Percentiles rank a stretch among this genome's conserved stretches.
phyloP scores from a whole-genome alignment of 35 echinoderm and acorn worm genomes.

The Amphiura filiformis region DNA sequence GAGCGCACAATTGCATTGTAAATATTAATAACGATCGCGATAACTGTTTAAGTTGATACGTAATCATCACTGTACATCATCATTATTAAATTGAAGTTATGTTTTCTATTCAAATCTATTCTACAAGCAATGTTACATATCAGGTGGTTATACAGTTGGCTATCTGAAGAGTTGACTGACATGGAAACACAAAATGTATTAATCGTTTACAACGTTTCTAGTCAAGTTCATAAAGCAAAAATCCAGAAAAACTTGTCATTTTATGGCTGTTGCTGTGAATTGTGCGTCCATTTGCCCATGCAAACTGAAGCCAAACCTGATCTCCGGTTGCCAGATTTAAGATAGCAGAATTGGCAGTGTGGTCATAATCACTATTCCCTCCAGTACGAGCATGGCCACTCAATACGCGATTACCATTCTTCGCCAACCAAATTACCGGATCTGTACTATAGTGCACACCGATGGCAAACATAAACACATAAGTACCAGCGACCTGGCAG shows the following conservation, averaged over 20 bases:
- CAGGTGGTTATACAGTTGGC: no score
- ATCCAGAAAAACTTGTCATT: not conserved
- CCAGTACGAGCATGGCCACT: not conserved
- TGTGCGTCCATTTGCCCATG: not conserved
- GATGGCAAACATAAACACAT: not conserved
- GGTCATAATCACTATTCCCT: not conserved
- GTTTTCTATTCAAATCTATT: no score
- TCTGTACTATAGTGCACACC: not conserved
- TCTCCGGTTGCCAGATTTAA: not conserved
- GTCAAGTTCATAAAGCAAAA: not conserved
- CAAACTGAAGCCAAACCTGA: not conserved
- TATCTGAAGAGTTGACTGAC: no score
- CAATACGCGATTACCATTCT: not conserved
- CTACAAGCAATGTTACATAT: no score
- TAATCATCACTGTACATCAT: no score
- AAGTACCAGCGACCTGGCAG: not conserved
- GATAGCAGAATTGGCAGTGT: not conserved
- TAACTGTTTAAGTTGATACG: no score
- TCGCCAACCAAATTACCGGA: not conserved
- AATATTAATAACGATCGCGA: no score
- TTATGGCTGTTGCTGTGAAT: not conserved
- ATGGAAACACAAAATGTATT: no score
- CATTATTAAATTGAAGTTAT: no score
- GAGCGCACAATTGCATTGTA: no score
- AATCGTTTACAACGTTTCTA: no score